phyloP scores from a whole-genome alignment of 2,888 invertebrate genomes.

The Nematopogon swammerdamellus region DNA sequence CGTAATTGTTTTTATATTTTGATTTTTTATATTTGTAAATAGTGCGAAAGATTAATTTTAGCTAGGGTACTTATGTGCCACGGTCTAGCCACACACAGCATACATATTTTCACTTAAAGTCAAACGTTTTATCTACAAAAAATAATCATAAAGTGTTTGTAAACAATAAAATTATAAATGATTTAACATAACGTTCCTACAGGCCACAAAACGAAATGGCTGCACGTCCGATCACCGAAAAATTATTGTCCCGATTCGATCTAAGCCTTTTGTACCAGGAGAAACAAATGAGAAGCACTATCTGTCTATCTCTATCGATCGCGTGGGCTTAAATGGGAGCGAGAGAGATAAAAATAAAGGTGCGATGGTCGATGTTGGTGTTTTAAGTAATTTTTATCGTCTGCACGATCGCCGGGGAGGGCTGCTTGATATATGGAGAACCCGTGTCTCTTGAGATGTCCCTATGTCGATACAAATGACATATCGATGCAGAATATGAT shows the following conservation, averaged over 20 bases:
- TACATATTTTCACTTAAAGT: too few species aligned
- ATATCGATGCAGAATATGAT: too few species aligned
- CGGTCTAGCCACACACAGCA: too few species aligned
- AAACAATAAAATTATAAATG: conserved; percentile 3
- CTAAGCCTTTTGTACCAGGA: conserved; percentile 27
- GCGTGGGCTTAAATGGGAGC: conserved; percentile 11
- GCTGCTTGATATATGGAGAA: conserved; percentile 44
- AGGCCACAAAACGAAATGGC: conserved; percentile 11
- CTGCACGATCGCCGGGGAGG: conserved; percentile 49
- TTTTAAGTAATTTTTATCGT: conserved; percentile 56
- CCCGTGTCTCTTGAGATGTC: conserved; percentile 32
- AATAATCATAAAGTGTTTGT: conserved; percentile 1
- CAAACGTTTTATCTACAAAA: not conserved
- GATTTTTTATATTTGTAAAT: too few species aligned
- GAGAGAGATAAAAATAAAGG: conserved; percentile 21
- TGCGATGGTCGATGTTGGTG: conserved; percentile 48
- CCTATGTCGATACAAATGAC: not conserved
- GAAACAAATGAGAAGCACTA: conserved; percentile 10
- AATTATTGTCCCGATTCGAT: conserved; percentile 12
- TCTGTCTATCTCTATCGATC: conserved; percentile 16
- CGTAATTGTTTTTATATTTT: too few species aligned
- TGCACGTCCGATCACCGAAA: conserved; percentile 6
- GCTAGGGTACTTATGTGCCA: too few species aligned
- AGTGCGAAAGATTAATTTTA: too few species aligned
- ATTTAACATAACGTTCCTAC: conserved; percentile 13